Base-by-base conservation (phyloP, 2,888 invertebrate species). In the Ferdinandea cuprea region DNA sequence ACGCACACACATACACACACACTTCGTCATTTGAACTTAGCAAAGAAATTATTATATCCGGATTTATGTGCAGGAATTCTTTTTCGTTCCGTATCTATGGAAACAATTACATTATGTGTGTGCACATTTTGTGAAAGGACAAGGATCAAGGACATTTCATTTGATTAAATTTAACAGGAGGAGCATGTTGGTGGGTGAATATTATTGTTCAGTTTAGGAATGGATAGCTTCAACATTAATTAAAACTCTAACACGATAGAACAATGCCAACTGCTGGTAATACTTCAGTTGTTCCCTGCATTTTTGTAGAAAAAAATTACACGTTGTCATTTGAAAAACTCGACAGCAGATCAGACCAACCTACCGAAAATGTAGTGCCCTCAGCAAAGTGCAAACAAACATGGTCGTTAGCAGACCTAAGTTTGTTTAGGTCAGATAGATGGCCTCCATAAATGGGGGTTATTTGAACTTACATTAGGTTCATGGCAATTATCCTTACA, bases 121-220 rank as follows among this genome's bases (percentile, higher is more conserved):
- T 65, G 78, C 46, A 68, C 30, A 73, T 63, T 25, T 5, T 2
- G 25, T 3, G 2, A 54, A 63, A 58, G 72, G 72, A 78, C 56
- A 78, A 63, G 40, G 56, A 78, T 78, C 78, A 78, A 83, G 72
- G 73, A 72, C 71, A 30, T 30, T 59, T 59, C 48, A 30, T 58
- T 3, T 37, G 56, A 58, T 40, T 50, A 40, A 74, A 48, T 58
- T 74, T 66, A 40, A 58, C 66, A 40, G 58, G 58, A 48, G 32
- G 25, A 25, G 2, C 5, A 25, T 25, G 2, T 25, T n/a, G n/a
- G n/a, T n/a, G n/a, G n/a, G n/a, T n/a, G n/a, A n/a, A n/a, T n/a
- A n/a, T 25, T 25, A 66, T 66, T 66, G 46, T n/a, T 40, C 19
- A 48, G 35, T 17, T 44, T 17, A 11, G 4, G 1, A 11, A 11